These are phyloP conservation scores for Abscondita cerata DNA, from an alignment of 2,888 invertebrate genomes.

Conservation along the genomic window DNA sequence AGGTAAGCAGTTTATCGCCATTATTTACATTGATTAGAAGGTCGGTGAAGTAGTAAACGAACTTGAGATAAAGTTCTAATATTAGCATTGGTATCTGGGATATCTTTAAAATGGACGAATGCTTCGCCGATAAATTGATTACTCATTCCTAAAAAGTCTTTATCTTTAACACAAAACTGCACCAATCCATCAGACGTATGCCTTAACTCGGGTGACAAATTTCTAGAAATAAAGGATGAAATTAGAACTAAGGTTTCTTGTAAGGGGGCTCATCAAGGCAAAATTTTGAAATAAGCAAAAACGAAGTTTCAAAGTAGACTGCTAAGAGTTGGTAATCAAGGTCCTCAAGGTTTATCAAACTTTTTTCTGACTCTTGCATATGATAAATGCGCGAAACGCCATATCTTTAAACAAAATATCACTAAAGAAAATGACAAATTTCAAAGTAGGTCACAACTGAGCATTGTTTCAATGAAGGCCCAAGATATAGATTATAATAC, in stretches of 20 bases:
- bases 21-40: slow-evolving; percentile 68
- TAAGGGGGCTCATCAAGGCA: too few species aligned
- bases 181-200: slow-evolving; percentile 73
- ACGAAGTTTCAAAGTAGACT: too few species aligned
- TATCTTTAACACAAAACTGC: slow-evolving; percentile 93
- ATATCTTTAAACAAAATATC: too few species aligned
- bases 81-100: slow-evolving; percentile 69
- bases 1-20: neutral
- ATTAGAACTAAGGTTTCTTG: too few species aligned
- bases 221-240: slow-evolving; percentile 64
- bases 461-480: neutral
- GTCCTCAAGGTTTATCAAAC: too few species aligned
- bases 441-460: too few species aligned
- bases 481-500: too few species aligned
- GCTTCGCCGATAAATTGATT: slow-evolving; percentile 97
- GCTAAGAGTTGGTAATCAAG: too few species aligned
- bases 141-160: slow-evolving; percentile 89
- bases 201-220: slow-evolving; percentile 76
- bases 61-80: slow-evolving; percentile 73
- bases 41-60: slow-evolving; percentile 74
- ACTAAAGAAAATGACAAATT: too few species aligned
- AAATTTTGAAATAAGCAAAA: too few species aligned
- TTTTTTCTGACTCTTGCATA: too few species aligned
- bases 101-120: slow-evolving; percentile 81
- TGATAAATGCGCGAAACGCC: too few species aligned